Evolutionary conservation across 2,888 invertebrate genomes (phyloP), one percentile per base, ranked within the genome.

Genomic region (Drosophila ochracea): DNA sequence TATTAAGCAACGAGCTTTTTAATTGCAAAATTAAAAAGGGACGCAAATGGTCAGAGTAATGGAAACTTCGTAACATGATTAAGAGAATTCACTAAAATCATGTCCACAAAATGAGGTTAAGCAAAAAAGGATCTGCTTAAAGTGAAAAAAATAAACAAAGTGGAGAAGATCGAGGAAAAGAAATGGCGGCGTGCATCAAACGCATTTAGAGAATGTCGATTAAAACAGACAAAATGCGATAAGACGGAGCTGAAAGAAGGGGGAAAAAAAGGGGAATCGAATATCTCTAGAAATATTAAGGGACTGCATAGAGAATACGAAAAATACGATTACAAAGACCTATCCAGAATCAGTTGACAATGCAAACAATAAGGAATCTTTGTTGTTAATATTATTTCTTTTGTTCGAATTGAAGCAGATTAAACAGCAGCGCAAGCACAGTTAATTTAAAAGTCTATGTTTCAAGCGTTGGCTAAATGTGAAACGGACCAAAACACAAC

Each of bases 381-480:
- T 50, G 4, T 30, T 16, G 10, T 10, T 9, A 30, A 37, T 55
- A 37, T 4, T 37, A 16, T 55, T 37, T 6, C 11, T 11, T 11
- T 11, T 37, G 25, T 5, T 19, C 3, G 28, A 37, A 25, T 55
- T 35, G 19, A 19, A 28, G 2, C 28, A 13, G 16, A 1, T 37
- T 11, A 37, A 37, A 37, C 19, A 7, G 28, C 19, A 25, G 16
- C 1, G 2, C 33, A 2, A 13, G 53, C 35, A 35, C 19, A 47
- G 4, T 30, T 47, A 13, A 11, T 13, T 37, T n/a, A 35, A 65
- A 30, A 54, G 31, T 25, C n/a, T 39, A 31, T 25, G n/a, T 37
- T 54, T 13, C 5, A 47, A 68, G 39, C 64, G 37, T 47, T 13
- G 54, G 28, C 41, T 6, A 21, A 21, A 39, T 49, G 49, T 50